Base-by-base conservation (phyloP, 2,113 vertebrate genomes). In the Dicaeum eximium region DNA sequence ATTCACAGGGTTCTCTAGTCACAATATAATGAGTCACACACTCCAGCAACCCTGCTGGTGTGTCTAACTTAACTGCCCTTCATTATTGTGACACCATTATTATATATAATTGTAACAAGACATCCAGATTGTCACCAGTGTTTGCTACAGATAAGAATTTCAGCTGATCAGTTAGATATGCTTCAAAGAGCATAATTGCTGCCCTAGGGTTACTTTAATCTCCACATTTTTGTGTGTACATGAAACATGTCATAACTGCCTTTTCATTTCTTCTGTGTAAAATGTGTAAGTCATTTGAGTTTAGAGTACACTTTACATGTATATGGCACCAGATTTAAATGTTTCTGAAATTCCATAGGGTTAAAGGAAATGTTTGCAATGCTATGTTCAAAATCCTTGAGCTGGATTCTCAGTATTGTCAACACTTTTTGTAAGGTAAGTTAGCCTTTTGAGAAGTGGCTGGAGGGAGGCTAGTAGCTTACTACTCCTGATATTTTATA, bases 161-260 rank as follows among this genome's bases (percentile, higher is more conserved):
- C 64, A 93, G 44, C 22, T 81, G 66, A 97, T 95, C 72, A 72
- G 28, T 91, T 92, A 94, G 56, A 93, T 61, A 60, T 15, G 60
- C 48, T 84, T 88, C 74, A 86, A 96, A 96, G 85, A 83, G 9
- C 48, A 24, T 91, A 85, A 94, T 38, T 27, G 20, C 48, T 94
- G 88, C 60, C 88, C 73, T 89, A 15, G 7, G 67, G 47, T 87
- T 95, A 85, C 70, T 80, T 85, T 90, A 71, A 93, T 90, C 85
- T 95, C 31, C 44, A 61, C n/a, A 40, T 28, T 72, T 90, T 72
- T 85, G 45, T 85, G 74, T 64, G 37, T 80, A 70, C 50, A 82
- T 73, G 78, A 94, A 94, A 96, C 31, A 61, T 24, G 79, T 33
- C 40, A 25, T 74, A 86, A 88, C 60, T 71, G 44, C 54, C 62